These are phyloP conservation scores for Tanaodytes sp. DNA, from an alignment of 2,888 invertebrate genomes.

Conservation along the genomic window DNA sequence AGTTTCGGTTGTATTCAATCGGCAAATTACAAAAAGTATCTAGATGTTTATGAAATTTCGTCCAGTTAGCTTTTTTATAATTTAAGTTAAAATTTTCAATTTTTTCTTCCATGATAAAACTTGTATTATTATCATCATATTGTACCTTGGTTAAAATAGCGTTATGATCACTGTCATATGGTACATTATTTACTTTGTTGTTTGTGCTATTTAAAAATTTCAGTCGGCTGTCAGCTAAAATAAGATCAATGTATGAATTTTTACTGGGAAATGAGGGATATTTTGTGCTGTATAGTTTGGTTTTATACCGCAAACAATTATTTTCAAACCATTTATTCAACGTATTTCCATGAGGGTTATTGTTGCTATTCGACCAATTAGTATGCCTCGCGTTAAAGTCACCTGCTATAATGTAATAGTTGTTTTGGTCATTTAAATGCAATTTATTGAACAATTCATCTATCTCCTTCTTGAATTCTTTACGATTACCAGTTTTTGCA, in stretches of 20 bases:
- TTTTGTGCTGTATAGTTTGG: slow-evolving; percentile 13
- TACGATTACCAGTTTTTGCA: slow-evolving; percentile 27
- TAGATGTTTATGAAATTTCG: too few species aligned
- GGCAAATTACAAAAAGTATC: too few species aligned
- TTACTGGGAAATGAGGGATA: slow-evolving; percentile 26
- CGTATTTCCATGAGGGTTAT: slow-evolving; percentile 21
- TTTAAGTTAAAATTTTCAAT: too few species aligned
- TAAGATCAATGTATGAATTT: slow-evolving; percentile 39
- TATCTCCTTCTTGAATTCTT: slow-evolving; percentile 31
- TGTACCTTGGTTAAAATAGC: too few species aligned
- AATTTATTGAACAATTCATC: slow-evolving; percentile 15
- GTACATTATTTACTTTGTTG: too few species aligned
- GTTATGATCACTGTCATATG: too few species aligned
- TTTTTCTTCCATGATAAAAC: too few species aligned
- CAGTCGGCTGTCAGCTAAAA: slow-evolving; percentile 27
- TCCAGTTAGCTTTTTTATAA: too few species aligned
- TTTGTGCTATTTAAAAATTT: too few species aligned
- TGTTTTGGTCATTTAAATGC: slow-evolving; percentile 15
- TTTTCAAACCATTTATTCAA: slow-evolving; percentile 19
- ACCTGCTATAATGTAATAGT: slow-evolving; percentile 45
- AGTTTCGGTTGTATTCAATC: too few species aligned
- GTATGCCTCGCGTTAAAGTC: slow-evolving; percentile 50
- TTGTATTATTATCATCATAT: too few species aligned
- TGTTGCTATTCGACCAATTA: slow-evolving; percentile 24
- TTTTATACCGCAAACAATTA: slow-evolving; percentile 16